phyloP scores from a whole-genome alignment of 2,888 invertebrate genomes.

The Zhengitettix transpicula region DNA sequence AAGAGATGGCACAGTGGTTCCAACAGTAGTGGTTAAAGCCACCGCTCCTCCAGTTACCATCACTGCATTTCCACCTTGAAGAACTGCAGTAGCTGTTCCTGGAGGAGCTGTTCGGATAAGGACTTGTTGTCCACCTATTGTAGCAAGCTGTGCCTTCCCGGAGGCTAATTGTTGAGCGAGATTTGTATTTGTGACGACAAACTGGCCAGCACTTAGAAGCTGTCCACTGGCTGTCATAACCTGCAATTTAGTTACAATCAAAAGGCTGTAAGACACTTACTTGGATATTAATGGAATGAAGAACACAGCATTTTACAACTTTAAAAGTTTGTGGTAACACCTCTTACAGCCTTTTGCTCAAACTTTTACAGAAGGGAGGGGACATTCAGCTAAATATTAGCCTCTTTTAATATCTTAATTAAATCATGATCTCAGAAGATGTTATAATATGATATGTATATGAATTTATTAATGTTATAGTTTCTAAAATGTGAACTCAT shows the following conservation, averaged over 20 bases:
- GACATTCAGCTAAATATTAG: no score
- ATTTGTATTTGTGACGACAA: constrained; percentile 53
- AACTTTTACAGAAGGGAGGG: no score
- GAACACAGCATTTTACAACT: no score
- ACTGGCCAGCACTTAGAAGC: constrained; percentile 36
- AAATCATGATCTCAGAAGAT: no score
- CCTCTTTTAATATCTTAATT: no score
- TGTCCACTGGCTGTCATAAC: constrained; percentile 26
- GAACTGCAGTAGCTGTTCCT: constrained; percentile 4
- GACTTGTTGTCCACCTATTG: constrained; percentile 73
- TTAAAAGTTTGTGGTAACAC: no score
- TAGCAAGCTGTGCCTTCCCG: constrained; percentile 68
- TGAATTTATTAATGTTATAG: no score
- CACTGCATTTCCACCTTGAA: neutral
- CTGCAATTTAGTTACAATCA: constrained; percentile 18
- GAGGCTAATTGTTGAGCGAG: constrained; percentile 66
- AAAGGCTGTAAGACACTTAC: neutral
- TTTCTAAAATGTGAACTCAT: no score
- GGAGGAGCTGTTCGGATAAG: constrained; percentile 48
- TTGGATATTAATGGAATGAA: no score
- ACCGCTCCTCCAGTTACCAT: constrained; percentile 1
- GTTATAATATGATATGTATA: no score
- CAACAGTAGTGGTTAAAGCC: constrained; percentile 4
- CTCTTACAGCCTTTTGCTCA: no score
- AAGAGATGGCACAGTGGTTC: constrained; percentile 1